Evolutionary conservation across 2,797 vertebrate species (phyloP), one percentile per base, ranked within the genome.

Genomic region (Myiotriccus ornatus): DNA sequence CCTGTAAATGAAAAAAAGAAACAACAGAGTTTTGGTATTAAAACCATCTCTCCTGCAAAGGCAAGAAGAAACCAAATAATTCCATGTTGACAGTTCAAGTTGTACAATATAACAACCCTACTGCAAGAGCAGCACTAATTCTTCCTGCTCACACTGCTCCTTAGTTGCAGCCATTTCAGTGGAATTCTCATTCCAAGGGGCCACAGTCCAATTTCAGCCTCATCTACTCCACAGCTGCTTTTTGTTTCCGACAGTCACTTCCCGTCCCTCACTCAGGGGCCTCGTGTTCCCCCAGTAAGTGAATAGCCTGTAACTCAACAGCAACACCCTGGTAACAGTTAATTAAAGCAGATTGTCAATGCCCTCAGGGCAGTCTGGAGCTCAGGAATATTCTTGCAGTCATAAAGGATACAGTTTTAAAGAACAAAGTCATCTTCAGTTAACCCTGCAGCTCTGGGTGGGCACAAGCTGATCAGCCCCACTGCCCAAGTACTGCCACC

Each of bases 1-100:
- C 98, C 99, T 99, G 93, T 44, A 96, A 97, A 70, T 59, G 41
- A 95, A 82, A 44, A 35, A 70, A 24, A 57, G 28, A 59, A 39
- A 28, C 10, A 41, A 0, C 5, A 43, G 35, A 65, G 37, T 57
- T 81, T 88, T 50, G 15, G 20, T 82, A 79, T 93, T 90, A 77
- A 87, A 91, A 75, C 32, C 14, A 1, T 68, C 9, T 32, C 14
- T 71, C 71, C 56, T 78, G 12, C 37, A 64, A 50, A 71, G 88
- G 35, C 32, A 28, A 67, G 39, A 71, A 74, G 12, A 80, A 59
- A 43, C 2, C 15, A 82, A 44, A 39, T 80, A 35, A 53, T 90
- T 73, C 28, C 19, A 23, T 23, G 30, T 17, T 84, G 59, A 55
- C 46, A 75, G 57, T 44, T 76, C 23, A 55, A 87, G 52, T 0